Conservation (phyloP, 2,797 vertebrate genomes). For the Percopsis omiscomaycus region DNA sequence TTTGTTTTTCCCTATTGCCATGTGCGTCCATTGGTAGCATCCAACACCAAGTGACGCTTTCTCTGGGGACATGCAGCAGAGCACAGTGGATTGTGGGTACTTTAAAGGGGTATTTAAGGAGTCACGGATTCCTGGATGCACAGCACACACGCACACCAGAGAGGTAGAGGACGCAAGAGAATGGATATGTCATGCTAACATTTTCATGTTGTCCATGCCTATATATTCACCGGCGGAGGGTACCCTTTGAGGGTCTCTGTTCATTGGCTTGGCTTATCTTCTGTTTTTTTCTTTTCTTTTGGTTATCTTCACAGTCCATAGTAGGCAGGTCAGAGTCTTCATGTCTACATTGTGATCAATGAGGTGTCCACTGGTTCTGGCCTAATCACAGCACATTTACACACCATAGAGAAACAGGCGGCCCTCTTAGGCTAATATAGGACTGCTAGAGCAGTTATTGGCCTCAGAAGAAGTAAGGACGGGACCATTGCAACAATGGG, state of each 20-base stretch:
- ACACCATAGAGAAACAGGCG: constrained; percentile 44
- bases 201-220: constrained; percentile 57
- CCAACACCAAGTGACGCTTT: constrained; percentile 28
- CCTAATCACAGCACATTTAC: constrained; percentile 35
- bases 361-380: constrained; percentile 28
- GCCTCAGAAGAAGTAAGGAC: constrained; percentile 14
- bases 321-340: constrained; percentile 49
- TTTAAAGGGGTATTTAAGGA: constrained; percentile 28
- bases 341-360: constrained; percentile 42
- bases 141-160: constrained; percentile 45
- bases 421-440: constrained; percentile 33
- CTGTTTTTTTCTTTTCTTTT: constrained; percentile 47
- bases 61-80: constrained; percentile 43
- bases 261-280: constrained; percentile 39
- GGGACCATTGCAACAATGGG: constrained; percentile 40
- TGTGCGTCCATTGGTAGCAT: constrained; percentile 32
- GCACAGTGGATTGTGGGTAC: constrained; percentile 30
- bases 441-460: constrained; percentile 34
- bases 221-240: constrained; percentile 35
- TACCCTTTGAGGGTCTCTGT: constrained; percentile 47
- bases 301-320: constrained; percentile 54
- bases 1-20: constrained; percentile 36
- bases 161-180: constrained; percentile 71
- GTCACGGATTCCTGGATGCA: constrained; percentile 49
- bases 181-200: constrained; percentile 45